Percentiles rank a stretch among this genome's conserved stretches.
Conservation (phyloP, 2,797 vertebrate genomes). For the Coccyzus lansbergi region DNA sequence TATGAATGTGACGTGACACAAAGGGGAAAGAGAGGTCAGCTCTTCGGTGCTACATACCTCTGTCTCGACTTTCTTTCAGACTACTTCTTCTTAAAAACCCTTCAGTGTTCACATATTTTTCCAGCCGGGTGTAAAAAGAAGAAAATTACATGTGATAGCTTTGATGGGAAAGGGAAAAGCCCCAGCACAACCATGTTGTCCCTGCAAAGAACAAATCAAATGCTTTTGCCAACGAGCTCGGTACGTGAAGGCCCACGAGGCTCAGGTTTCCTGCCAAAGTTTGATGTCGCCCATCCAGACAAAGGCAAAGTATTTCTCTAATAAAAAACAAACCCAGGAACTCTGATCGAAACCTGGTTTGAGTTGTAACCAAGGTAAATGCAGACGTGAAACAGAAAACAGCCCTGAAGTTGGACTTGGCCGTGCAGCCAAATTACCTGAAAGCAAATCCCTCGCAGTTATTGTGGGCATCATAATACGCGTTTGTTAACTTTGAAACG, state of each 20-base stretch:
- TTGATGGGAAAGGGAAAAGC: neutral
- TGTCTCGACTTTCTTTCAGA: neutral
- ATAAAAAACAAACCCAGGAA: neutral
- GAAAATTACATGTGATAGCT: neutral
- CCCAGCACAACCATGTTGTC: rapidly evolving
- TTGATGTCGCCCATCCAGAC: neutral
- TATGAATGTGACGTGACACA: neutral
- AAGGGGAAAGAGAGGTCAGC: neutral
- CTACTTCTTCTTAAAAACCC: neutral
- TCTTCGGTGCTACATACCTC: rapidly evolving
- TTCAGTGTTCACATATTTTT: neutral
- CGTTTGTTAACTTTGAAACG: constrained; percentile 53
- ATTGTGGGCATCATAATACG: neutral
- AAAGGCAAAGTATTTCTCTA: neutral
- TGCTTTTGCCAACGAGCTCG: neutral
- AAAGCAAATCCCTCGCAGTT: constrained; percentile 18
- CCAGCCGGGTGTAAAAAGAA: neutral
- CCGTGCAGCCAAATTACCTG: neutral
- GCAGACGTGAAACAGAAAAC: neutral
- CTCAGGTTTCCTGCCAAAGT: neutral
- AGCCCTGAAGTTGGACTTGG: neutral
- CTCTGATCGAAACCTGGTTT: neutral
- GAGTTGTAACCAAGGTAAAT: neutral
- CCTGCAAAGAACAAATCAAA: neutral
- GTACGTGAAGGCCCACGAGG: rapidly evolving